Conservation (phyloP, 2,888 invertebrate species). For the Unio delphinus region DNA sequence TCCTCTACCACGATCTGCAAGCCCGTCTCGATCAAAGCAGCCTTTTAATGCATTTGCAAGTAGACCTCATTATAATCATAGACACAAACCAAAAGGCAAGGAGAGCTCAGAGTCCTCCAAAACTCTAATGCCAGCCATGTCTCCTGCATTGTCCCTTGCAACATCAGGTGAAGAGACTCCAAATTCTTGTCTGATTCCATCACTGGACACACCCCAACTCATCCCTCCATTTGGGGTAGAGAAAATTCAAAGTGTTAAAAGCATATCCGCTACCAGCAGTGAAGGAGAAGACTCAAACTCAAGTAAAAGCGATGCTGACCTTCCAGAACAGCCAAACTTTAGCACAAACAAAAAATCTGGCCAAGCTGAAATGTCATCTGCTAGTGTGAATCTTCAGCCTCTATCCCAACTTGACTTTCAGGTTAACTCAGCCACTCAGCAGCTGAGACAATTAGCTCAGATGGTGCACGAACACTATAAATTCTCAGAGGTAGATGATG, state of each 20-base stretch:
- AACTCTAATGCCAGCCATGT: constrained; percentile 57
- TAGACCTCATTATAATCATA: constrained; percentile 17
- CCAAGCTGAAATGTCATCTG: constrained; percentile 27
- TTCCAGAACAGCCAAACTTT: constrained; percentile 25
- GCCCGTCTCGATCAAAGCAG: constrained; percentile 5
- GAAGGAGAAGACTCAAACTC: constrained; percentile 13
- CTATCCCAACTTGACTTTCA: constrained; percentile 1
- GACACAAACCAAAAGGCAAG: constrained; percentile 15
- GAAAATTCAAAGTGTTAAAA: constrained; percentile 36
- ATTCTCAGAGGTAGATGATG: constrained; percentile 34
- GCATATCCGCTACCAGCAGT: constrained; percentile 26
- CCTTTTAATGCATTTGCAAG: constrained; percentile 15
- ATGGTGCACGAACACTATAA: constrained; percentile 63
- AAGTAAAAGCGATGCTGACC: constrained; percentile 22
- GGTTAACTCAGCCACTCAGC: constrained; percentile 45
- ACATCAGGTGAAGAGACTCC: constrained; percentile 29
- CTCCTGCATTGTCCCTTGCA: constrained; percentile 57
- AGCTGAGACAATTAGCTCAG: constrained; percentile 61
- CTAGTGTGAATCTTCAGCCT: constrained; percentile 20
- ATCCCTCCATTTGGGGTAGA: constrained; percentile 51
- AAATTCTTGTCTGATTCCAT: constrained; percentile 12
- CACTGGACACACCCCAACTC: constrained; percentile 46
- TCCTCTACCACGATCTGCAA: constrained; percentile 20
- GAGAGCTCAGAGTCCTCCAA: constrained; percentile 46
- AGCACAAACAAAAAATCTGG: constrained; percentile 26